Conservation (phyloP, 92 coral and sea anemone genomes). For the Palythoa grandiflora region DNA sequence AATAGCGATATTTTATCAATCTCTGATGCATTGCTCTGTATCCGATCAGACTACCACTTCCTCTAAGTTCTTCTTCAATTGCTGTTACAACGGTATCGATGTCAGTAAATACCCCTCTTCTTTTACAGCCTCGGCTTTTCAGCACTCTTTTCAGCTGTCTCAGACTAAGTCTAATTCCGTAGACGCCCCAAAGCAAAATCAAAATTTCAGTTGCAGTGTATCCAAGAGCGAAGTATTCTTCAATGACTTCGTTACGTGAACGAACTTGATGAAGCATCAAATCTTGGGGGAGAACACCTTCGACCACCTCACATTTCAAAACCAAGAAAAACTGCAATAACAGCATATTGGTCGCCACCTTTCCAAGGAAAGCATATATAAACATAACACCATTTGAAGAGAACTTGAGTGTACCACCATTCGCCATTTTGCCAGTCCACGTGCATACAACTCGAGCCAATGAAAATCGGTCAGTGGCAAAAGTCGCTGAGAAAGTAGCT, state of each 20-base stretch:
- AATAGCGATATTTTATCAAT: neutral
- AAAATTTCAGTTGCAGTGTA: conserved; percentile 43
- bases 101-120: conserved; percentile 27
- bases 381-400: conserved; percentile 16
- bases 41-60: conserved; percentile 41
- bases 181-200: conserved; percentile 38
- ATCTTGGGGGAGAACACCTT: conserved; percentile 35
- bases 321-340: conserved; percentile 33
- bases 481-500: too few relatives aligned
- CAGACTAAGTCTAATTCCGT: conserved; percentile 54
- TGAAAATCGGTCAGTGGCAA: too few relatives aligned
- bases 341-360: conserved; percentile 26
- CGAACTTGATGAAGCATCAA: conserved; percentile 27
- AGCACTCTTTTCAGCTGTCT: conserved; percentile 48
- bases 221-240: conserved; percentile 41
- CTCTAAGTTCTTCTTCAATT: conserved; percentile 48
- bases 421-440: neutral
- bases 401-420: neutral
- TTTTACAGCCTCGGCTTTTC: conserved; percentile 28
- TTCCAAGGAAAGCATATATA: conserved; percentile 25
- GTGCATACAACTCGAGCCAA: too few relatives aligned
- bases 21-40: conserved; percentile 49
- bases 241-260: conserved; percentile 53
- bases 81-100: conserved; percentile 30
- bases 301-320: conserved; percentile 34